Percentiles rank a stretch among this genome's conserved stretches.
phyloP scores from a whole-genome alignment of 2,888 invertebrate genomes.

The Athalia cordata region DNA sequence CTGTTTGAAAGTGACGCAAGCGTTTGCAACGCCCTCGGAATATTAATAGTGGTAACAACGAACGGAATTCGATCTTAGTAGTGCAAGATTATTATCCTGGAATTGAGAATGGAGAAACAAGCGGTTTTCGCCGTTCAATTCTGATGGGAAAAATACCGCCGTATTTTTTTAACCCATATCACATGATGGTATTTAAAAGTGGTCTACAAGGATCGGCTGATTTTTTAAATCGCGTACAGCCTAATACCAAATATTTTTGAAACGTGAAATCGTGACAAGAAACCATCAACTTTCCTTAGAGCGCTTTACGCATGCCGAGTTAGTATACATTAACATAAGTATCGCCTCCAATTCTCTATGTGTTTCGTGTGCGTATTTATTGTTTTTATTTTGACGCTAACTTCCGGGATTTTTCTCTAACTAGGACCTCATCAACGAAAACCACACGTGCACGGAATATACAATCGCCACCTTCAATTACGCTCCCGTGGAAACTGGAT shows the following conservation, averaged over 20 bases:
- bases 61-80: conserved; percentile 6
- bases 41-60: conserved; percentile 34
- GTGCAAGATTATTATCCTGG: not conserved
- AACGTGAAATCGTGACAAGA: conserved; percentile 17
- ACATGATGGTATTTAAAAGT: too few species aligned
- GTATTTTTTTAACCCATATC: too few species aligned
- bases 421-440: not conserved
- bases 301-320: conserved; percentile 4
- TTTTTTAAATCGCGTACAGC: not conserved
- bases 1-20: conserved; percentile 14
- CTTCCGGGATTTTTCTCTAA: conserved; percentile 23
- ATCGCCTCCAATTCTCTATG: conserved; percentile 8
- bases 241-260: conserved; percentile 10
- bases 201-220: too few species aligned
- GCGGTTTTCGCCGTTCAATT: too few species aligned
- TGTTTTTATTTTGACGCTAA: not conserved
- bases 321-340: conserved; percentile 27
- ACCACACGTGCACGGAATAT: conserved; percentile 7
- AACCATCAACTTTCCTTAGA: conserved; percentile 8
- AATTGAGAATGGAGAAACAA: not conserved
- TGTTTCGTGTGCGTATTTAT: conserved; percentile 7
- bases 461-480: not conserved
- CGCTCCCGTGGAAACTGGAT: not conserved
- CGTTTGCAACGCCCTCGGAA: conserved; percentile 32
- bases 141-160: too few species aligned